These are phyloP conservation scores for Tiliqua scincoides DNA, from an alignment of 2,113 vertebrate genomes.

Conservation along the genomic window DNA sequence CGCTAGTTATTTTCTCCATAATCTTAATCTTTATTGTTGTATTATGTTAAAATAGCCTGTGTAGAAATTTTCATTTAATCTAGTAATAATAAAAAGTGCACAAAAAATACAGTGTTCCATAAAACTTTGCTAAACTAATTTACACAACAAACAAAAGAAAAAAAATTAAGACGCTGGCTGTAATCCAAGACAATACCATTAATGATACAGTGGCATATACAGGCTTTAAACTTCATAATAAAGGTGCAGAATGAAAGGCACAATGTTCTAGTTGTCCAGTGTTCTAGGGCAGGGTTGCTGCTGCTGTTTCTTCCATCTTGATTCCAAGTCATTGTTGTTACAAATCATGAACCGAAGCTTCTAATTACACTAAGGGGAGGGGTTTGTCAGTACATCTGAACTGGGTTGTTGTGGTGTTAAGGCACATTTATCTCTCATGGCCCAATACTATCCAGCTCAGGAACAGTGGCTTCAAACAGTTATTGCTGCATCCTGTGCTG, in stretches of 20 bases:
- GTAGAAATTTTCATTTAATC: not conserved
- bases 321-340: not conserved
- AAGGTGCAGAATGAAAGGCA: not conserved
- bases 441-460: too few species aligned
- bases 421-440: too few species aligned
- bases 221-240: not conserved
- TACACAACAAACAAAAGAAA: not conserved
- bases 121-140: not conserved
- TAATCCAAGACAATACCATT: not conserved
- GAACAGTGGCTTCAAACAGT: too few species aligned
- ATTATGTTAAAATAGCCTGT: slow-evolving; percentile 8
- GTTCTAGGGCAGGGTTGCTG: too few species aligned
- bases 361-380: too few species aligned
- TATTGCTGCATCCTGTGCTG: too few species aligned
- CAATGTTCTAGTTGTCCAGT: too few species aligned
- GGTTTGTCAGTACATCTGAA: too few species aligned
- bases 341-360: too few species aligned
- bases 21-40: not conserved
- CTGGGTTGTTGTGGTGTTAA: too few species aligned
- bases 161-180: not conserved
- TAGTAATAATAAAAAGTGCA: slow-evolving; percentile 7
- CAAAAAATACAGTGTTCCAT: not conserved
- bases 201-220: not conserved
- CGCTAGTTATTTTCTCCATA: not conserved
- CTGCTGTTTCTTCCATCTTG: not conserved